Evolutionary conservation across 2,888 invertebrate genomes (phyloP), one percentile per base, ranked within the genome.

Genomic region (Lissocephala sabroskyi): DNA sequence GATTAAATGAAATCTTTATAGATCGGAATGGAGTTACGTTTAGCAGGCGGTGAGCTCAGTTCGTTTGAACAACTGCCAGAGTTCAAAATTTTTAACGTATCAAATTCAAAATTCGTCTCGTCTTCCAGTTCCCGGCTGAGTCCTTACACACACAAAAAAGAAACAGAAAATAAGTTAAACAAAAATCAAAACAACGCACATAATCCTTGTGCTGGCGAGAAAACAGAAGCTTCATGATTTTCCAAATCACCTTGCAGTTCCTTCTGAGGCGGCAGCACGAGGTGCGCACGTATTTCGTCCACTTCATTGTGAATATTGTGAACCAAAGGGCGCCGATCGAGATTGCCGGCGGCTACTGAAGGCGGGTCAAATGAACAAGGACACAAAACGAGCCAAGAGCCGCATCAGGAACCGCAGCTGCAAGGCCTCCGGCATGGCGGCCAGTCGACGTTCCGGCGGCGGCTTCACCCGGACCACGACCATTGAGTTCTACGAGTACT

Each of bases 221-320:
- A 16, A 36, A 10, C 2, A 18, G 18, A 18, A n/a, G 3, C 11
- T 14, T 59, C 54, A 81, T 81, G 79, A 78, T 80, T 65, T 76
- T 74, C 48, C 79, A 81, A 53, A 65, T 81, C 10, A 70, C 62
- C 56, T 53, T 80, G 52, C 79, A 79, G 62, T 79, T 80, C 19
- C 77, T 75, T 58, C 61, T 81, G 52, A 74, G 79, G 75, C 70
- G 81, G 52, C 65, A 65, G 39, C 49, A 62, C 42, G 62, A 70
- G 60, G 66, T 78, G 52, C 74, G 75, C 46, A 67, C 74, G 49
- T 78, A 75, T 51, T 79, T 73, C 62, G 46, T 80, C 48, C 73
- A 79, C 30, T 66, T 80, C 56, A 66, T 52, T 43, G 51, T 81
- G 10, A 76, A 65, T 47, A 44, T 80, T 29, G 59, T 61, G 4